phyloP scores from a whole-genome alignment of 2,797 vertebrate species.

The Girardinus metallicus region DNA sequence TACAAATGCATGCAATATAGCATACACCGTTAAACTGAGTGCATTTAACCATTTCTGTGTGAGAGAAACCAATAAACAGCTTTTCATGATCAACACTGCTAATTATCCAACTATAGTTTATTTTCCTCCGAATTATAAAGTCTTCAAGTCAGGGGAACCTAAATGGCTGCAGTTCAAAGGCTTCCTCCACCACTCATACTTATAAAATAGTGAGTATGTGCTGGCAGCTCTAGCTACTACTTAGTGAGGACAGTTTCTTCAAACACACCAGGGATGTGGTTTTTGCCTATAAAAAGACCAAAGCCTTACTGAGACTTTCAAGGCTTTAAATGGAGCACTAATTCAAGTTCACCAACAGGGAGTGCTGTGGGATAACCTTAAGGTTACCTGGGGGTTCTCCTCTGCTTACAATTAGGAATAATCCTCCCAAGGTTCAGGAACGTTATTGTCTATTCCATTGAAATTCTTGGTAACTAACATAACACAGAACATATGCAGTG shows the following conservation, averaged over 20 bases:
- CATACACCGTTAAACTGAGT: constrained; percentile 8
- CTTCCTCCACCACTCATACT: constrained; percentile 68
- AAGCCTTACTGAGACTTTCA: constrained; percentile 55
- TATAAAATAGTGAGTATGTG: constrained; percentile 77
- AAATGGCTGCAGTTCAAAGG: constrained; percentile 75
- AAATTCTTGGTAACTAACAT: constrained; percentile 77
- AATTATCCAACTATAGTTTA: constrained; percentile 68
- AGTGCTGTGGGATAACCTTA: constrained; percentile 65
- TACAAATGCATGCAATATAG: neutral
- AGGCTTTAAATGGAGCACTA: constrained; percentile 40
- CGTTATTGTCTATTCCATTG: constrained; percentile 77
- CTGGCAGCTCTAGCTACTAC: constrained; percentile 76
- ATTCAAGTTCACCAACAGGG: constrained; percentile 62
- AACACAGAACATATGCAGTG: constrained; percentile 79
- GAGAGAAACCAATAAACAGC: constrained; percentile 54
- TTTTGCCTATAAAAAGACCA: constrained; percentile 79
- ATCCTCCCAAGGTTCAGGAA: constrained; percentile 77
- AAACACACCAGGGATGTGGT: constrained; percentile 78
- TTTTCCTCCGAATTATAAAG: constrained; percentile 72
- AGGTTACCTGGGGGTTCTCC: constrained; percentile 24
- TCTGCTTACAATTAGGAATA: constrained; percentile 73
- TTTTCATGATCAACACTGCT: constrained; percentile 62
- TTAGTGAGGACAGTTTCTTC: constrained; percentile 77
- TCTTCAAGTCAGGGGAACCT: constrained; percentile 67
- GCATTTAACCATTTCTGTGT: constrained; percentile 33